Percentiles rank a stretch among this genome's conserved stretches.
Conservation (phyloP, 2,113 vertebrate species). For the Crypturellus undulatus region DNA sequence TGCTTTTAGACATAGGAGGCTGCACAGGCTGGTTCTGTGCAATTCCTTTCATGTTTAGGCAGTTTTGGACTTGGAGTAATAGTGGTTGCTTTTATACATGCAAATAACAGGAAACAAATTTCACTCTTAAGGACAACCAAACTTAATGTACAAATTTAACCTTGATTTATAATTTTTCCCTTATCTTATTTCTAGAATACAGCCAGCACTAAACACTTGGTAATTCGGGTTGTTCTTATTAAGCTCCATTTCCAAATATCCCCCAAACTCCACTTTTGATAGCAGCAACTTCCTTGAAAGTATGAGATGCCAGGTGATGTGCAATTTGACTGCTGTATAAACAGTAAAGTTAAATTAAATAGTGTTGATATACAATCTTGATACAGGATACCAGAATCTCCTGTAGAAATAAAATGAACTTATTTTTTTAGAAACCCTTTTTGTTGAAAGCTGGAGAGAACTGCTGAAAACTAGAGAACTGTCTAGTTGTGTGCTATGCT, state of each 20-base stretch:
- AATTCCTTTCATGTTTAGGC: background rate
- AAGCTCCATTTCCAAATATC: background rate
- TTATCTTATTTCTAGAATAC: background rate
- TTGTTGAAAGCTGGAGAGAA: background rate
- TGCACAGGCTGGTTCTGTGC: background rate
- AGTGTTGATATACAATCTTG: background rate
- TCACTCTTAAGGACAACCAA: background rate
- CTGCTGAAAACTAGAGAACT: background rate
- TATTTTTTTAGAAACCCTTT: background rate
- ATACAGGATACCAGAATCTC: background rate
- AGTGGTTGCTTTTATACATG: background rate
- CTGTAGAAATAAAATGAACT: background rate
- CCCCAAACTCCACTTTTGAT: background rate
- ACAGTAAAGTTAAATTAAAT: background rate
- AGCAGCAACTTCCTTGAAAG: background rate
- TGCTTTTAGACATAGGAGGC: background rate
- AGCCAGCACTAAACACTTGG: background rate
- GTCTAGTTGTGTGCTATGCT: background rate
- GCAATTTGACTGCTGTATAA: background rate
- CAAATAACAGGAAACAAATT: background rate
- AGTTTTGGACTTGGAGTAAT: background rate
- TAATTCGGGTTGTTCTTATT: background rate
- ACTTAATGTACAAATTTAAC: background rate
- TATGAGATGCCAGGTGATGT: background rate
- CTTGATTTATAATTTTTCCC: background rate